These are phyloP conservation scores for Apis mellifera DNA, from an alignment of 1,140 invertebrate genomes.

Conservation along the genomic window DNA sequence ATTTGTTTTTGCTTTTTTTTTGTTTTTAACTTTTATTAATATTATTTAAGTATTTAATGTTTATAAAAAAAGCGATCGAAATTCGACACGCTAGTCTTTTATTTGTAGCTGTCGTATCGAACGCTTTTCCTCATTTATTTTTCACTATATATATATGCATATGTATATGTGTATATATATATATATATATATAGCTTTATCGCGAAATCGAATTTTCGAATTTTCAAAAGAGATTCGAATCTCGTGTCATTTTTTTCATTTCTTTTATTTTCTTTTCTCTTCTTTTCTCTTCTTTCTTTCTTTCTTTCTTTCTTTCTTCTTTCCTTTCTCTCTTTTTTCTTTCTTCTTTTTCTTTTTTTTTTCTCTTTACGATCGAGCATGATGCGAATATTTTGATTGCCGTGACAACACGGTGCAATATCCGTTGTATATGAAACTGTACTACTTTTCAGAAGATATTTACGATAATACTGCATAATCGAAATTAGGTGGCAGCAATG, in stretches of 20 bases:
- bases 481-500: slow-evolving; percentile 18
- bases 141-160: background rate
- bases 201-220: background rate
- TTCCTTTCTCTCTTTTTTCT: background rate
- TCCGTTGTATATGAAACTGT: too few relatives aligned
- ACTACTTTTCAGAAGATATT: slow-evolving; percentile 27
- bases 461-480: slow-evolving; percentile 5
- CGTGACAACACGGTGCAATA: slow-evolving; percentile 29
- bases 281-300: background rate
- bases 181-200: background rate
- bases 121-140: slow-evolving; percentile 1
- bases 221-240: background rate
- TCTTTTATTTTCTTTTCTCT: background rate
- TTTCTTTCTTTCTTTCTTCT: background rate
- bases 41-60: background rate
- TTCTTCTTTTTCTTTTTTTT: background rate
- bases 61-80: background rate
- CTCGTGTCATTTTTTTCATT: background rate
- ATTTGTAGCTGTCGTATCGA: slow-evolving; percentile 10
- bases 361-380: background rate
- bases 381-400: slow-evolving; percentile 18
- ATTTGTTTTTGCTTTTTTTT: slow-evolving; percentile 14
- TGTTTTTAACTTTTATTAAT: background rate
- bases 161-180: too few relatives aligned
- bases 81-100: background rate